phyloP scores from a whole-genome alignment of 2,113 vertebrate genomes.

The Fulmarus glacialis region DNA sequence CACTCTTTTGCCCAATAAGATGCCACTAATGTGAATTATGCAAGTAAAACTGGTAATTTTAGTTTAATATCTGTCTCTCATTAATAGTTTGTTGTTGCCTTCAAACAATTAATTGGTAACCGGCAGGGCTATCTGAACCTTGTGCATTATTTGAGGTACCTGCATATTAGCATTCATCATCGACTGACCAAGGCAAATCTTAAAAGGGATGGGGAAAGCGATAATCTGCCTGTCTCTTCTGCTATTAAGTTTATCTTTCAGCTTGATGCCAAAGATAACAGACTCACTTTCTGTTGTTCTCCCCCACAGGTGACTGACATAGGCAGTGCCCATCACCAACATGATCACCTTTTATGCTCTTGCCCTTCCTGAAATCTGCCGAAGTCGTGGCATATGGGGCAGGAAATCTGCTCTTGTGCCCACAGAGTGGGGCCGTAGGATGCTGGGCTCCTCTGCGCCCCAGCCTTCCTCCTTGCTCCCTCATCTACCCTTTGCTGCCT shows the following conservation, averaged over 20 bases:
- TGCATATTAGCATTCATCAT: neutral
- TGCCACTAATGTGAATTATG: neutral
- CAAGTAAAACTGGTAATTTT: neutral
- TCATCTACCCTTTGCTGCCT: neutral
- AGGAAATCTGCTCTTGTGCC: neutral
- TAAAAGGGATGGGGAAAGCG: neutral
- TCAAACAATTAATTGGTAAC: neutral
- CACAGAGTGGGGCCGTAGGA: neutral
- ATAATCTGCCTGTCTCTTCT: neutral
- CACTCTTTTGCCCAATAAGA: neutral
- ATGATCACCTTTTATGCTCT: neutral
- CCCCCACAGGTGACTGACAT: neutral
- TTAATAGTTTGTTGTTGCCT: neutral
- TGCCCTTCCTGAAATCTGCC: neutral
- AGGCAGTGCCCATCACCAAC: neutral
- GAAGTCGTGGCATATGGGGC: neutral
- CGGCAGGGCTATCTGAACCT: neutral
- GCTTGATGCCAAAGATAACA: neutral
- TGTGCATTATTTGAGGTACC: neutral
- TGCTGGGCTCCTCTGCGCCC: neutral
- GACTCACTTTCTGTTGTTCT: neutral
- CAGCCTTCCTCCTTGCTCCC: neutral
- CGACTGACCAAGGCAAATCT: neutral
- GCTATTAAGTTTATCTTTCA: neutral
- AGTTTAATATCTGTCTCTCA: neutral